Evolutionary conservation across 2,797 vertebrate genomes (phyloP).

Genomic region (Hephaestus fuliginosus): DNA sequence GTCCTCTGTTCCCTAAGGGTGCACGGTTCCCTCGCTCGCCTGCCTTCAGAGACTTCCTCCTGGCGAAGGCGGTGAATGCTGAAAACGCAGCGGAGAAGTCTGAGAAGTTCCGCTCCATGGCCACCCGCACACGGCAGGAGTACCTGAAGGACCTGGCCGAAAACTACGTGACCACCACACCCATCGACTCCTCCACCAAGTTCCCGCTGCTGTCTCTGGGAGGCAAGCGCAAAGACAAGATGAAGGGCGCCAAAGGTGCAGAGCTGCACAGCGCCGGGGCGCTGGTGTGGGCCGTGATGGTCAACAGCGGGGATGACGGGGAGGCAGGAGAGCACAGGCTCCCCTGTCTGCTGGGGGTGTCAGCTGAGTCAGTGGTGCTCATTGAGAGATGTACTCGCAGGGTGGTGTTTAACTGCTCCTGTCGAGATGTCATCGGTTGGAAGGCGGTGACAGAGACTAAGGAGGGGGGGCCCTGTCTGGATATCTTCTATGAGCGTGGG

Average conservation of each 20-base stretch:
- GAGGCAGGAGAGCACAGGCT: constrained; percentile 70
- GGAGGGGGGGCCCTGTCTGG: constrained; percentile 86
- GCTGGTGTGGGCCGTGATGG: constrained; percentile 89
- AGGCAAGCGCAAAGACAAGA: constrained; percentile 89
- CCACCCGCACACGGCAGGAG: constrained; percentile 93
- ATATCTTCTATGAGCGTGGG: constrained; percentile 92
- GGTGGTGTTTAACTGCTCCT: constrained; percentile 93
- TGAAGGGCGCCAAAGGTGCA: constrained; percentile 86
- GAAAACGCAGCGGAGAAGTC: constrained; percentile 93
- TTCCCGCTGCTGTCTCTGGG: constrained; percentile 91
- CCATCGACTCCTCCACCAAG: constrained; percentile 92
- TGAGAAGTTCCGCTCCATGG: constrained; percentile 95
- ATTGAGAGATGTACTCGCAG: constrained; percentile 85
- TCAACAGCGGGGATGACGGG: constrained; percentile 63
- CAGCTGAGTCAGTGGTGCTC: constrained; percentile 90
- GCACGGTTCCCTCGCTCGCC: constrained; percentile 86
- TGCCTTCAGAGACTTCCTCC: constrained; percentile 91
- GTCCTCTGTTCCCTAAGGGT: constrained; percentile 89
- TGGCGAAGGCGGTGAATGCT: constrained; percentile 93
- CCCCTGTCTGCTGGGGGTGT: constrained; percentile 90
- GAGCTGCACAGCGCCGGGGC: constrained; percentile 89
- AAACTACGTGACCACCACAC: constrained; percentile 92
- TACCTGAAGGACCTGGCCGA: constrained; percentile 94
- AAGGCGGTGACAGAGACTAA: constrained; percentile 84
- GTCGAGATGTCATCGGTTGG: constrained; percentile 94